These are phyloP conservation scores for Cranoglanis bouderius DNA, from an alignment of 2,113 vertebrate genomes.

Conservation along the genomic window DNA sequence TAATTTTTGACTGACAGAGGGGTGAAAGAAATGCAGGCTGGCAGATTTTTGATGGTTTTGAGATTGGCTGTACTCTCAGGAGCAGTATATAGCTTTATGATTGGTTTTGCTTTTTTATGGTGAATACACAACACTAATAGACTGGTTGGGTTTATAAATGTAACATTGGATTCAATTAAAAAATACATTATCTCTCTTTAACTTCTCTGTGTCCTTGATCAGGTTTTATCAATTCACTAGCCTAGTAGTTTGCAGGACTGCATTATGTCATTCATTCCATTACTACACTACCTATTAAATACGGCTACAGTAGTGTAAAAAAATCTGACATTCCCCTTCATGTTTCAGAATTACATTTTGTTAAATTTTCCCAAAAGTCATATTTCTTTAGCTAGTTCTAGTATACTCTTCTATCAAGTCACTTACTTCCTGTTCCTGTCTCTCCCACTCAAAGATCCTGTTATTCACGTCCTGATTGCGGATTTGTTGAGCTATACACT, in stretches of 20 bases:
- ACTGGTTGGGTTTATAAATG: not conserved
- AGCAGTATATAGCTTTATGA: not conserved
- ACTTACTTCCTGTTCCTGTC: conserved; percentile 78
- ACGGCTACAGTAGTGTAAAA: not conserved
- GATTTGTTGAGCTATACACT: conserved; percentile 69
- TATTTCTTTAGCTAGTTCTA: too few species aligned
- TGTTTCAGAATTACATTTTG: not conserved
- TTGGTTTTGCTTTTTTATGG: not conserved
- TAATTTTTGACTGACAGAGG: too few species aligned
- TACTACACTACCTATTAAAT: not conserved
- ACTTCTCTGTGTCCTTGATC: not conserved
- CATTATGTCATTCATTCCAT: not conserved
- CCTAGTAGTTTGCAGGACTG: not conserved
- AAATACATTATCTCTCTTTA: not conserved
- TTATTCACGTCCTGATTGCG: conserved; percentile 72
- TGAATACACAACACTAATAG: not conserved
- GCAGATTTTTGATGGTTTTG: too few species aligned
- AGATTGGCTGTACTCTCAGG: too few species aligned
- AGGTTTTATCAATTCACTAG: not conserved
- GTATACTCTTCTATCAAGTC: not conserved
- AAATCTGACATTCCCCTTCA: not conserved
- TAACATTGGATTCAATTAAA: not conserved
- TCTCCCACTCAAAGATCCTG: conserved; percentile 77
- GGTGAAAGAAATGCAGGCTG: too few species aligned
- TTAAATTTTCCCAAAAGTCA: not conserved